Percentiles rank a stretch among this genome's conserved stretches.
These are phyloP conservation scores for Sylvia borin DNA, from an alignment of 2,797 vertebrate genomes.

Conservation along the genomic window DNA sequence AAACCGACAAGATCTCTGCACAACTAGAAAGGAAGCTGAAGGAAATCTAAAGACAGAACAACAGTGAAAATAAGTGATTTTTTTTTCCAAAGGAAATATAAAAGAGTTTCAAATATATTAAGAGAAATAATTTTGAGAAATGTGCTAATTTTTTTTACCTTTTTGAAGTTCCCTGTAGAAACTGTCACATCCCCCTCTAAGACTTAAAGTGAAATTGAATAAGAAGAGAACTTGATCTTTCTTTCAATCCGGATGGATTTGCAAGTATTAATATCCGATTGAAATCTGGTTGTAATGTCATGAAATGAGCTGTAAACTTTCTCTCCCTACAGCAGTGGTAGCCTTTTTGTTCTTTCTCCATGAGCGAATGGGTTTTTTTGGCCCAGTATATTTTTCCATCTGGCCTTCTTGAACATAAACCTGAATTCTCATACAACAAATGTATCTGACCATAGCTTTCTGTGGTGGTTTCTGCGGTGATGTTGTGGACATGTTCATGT, in stretches of 20 bases:
- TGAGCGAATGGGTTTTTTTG: neutral
- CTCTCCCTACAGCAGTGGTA: neutral
- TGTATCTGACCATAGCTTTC: neutral
- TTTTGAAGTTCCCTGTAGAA: neutral
- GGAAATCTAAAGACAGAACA: neutral
- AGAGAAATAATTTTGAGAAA: neutral
- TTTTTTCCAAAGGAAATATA: neutral
- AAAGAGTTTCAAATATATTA: neutral
- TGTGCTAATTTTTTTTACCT: rapidly evolving
- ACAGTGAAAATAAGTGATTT: neutral
- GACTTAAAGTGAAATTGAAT: neutral
- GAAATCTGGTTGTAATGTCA: neutral
- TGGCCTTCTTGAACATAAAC: neutral
- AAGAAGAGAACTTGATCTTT: neutral
- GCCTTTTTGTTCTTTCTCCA: neutral
- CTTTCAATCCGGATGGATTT: neutral
- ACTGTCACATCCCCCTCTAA: rapidly evolving
- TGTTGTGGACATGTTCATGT: neutral
- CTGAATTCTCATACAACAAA: neutral
- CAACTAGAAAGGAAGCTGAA: neutral
- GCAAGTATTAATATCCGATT: neutral
- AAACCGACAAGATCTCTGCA: neutral
- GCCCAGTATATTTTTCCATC: neutral
- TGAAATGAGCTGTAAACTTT: neutral
- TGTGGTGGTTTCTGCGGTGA: neutral